Evolutionary conservation across 2,113 vertebrate genomes (phyloP).

Genomic region (Turnix velox): DNA sequence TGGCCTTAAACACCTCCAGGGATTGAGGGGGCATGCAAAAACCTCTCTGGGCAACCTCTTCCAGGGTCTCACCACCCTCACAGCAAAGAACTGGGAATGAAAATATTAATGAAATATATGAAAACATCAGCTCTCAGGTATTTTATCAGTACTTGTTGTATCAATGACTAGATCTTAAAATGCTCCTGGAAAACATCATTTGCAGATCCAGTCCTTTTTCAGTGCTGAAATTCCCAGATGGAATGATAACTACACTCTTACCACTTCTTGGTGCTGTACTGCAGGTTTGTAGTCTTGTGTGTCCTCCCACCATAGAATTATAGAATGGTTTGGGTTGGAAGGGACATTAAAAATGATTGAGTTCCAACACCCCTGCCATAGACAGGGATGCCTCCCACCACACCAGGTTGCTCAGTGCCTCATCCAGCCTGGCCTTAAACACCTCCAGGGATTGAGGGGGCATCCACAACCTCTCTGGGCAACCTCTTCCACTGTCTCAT

Average conservation of each 20-base stretch:
- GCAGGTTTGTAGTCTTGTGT: no score
- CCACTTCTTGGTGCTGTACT: no score
- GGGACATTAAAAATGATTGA: background rate
- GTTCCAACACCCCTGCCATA: background rate
- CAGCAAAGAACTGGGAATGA: no score
- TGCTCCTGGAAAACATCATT: background rate
- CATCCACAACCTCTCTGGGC: background rate
- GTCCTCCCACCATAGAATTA: no score
- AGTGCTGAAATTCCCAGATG: background rate
- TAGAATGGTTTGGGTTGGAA: background rate
- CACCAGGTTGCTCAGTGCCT: background rate
- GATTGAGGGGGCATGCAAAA: no score
- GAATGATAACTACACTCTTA: background rate
- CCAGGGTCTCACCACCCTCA: no score
- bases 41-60: no score
- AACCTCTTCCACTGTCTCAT: background rate
- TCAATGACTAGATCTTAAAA: background rate
- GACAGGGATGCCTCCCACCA: background rate
- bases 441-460: background rate
- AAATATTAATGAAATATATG: no score
- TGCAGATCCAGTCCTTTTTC: background rate
- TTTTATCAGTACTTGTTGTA: background rate
- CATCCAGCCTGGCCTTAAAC: background rate
- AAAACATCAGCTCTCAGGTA: background rate
- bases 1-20: no score